Conservation (phyloP, 2,113 vertebrate genomes). For the Coptodon rendalli region DNA sequence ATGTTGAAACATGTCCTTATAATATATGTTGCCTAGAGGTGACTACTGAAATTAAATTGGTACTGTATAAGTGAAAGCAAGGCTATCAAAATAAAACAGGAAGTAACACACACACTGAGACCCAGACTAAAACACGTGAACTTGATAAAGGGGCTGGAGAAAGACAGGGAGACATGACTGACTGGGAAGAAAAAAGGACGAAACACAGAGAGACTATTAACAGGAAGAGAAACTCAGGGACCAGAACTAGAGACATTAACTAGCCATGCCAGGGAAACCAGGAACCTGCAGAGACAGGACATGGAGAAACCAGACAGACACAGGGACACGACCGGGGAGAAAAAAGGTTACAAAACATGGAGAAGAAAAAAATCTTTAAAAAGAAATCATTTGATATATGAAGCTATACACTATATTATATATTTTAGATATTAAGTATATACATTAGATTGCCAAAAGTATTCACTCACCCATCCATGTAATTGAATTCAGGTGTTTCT, state of each 20-base stretch:
- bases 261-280: neutral
- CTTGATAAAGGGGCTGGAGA: fast-evolving
- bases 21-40: neutral
- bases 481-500: neutral
- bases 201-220: neutral
- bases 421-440: neutral
- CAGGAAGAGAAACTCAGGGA: neutral
- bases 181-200: neutral
- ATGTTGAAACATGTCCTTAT: neutral
- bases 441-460: neutral
- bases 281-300: neutral
- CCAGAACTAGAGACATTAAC: neutral
- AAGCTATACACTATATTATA: neutral
- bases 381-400: neutral
- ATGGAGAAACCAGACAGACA: neutral
- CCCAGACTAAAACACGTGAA: neutral
- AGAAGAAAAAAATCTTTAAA: neutral
- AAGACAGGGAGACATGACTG: neutral
- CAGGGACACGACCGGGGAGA: neutral
- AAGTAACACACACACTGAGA: neutral
- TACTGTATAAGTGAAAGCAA: neutral
- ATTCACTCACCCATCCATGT: neutral
- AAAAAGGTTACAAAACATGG: neutral
- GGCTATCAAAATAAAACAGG: neutral
- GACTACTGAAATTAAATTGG: neutral